Evolutionary conservation across 2,888 invertebrate species (phyloP).

Genomic region (Drosophila ezoana): DNA sequence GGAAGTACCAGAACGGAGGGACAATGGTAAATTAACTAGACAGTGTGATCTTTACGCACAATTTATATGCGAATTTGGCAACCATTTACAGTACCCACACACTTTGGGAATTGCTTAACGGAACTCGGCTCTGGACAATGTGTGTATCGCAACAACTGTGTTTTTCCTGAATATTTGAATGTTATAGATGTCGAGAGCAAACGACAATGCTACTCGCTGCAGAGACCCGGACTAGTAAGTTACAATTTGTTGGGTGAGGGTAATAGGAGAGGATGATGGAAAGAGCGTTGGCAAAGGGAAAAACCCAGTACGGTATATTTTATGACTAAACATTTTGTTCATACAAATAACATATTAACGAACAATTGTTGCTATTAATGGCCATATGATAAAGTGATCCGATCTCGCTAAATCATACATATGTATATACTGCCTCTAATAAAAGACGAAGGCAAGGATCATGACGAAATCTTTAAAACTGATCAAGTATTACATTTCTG

Average conservation of each 20-base stretch:
- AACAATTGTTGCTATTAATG: too few species aligned
- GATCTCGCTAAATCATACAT: too few species aligned
- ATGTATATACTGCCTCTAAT: too few species aligned
- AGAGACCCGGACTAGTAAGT: conserved; percentile 57
- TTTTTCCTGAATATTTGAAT: conserved; percentile 33
- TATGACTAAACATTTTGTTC: too few species aligned
- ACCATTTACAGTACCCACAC: conserved; percentile 28
- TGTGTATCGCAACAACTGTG: conserved; percentile 29
- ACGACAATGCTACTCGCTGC: conserved; percentile 45
- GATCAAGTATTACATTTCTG: too few species aligned
- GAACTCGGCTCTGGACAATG: conserved; percentile 54
- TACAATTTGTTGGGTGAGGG: not conserved
- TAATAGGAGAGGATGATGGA: too few species aligned
- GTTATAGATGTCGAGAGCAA: conserved; percentile 23
- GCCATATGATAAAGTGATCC: too few species aligned
- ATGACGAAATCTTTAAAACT: too few species aligned
- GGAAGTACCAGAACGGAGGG: fast-evolving
- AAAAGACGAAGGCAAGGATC: too few species aligned
- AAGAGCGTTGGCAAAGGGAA: too few species aligned
- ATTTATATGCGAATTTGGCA: not conserved
- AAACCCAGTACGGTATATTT: too few species aligned
- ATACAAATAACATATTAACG: too few species aligned
- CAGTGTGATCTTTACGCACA: not conserved
- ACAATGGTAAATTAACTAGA: not conserved
- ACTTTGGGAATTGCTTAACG: conserved; percentile 53